These are phyloP conservation scores for Scomber colias DNA, from an alignment of 2,113 vertebrate genomes.

Conservation along the genomic window DNA sequence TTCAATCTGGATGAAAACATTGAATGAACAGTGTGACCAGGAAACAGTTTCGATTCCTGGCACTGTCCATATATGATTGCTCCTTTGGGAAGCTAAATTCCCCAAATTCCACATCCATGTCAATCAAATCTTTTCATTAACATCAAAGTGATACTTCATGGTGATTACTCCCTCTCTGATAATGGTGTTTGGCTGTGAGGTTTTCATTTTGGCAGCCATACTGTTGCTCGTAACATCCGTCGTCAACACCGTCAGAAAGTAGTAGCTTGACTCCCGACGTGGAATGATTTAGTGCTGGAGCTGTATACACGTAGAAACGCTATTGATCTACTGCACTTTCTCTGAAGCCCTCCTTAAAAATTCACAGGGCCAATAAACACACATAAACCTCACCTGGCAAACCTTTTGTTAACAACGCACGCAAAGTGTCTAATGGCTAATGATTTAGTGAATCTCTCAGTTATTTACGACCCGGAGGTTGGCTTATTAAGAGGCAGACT, in stretches of 20 bases:
- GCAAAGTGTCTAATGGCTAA: conserved; percentile 61
- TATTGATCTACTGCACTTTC: conserved; percentile 64
- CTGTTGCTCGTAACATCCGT: conserved; percentile 41
- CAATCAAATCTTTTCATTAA: conserved; percentile 19
- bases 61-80: not conserved
- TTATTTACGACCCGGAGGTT: conserved; percentile 66
- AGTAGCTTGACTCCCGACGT: conserved; percentile 35
- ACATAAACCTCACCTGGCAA: conserved; percentile 68
- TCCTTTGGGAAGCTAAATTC: not conserved
- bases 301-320: conserved; percentile 47
- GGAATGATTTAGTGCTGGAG: conserved; percentile 59
- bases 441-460: conserved; percentile 65
- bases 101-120: not conserved
- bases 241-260: conserved; percentile 37
- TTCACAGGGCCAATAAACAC: conserved; percentile 67
- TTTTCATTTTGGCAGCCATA: conserved; percentile 45
- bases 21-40: too few relatives aligned
- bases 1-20: too few relatives aligned
- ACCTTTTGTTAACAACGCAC: conserved; percentile 62
- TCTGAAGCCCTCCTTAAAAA: conserved; percentile 65
- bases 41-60: not conserved
- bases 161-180: conserved; percentile 17
- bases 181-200: not conserved
- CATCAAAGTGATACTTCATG: conserved; percentile 28
- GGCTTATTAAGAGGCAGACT: conserved; percentile 70